Conservation (phyloP, 2,888 invertebrate genomes). For the Drosophila anomelani region DNA sequence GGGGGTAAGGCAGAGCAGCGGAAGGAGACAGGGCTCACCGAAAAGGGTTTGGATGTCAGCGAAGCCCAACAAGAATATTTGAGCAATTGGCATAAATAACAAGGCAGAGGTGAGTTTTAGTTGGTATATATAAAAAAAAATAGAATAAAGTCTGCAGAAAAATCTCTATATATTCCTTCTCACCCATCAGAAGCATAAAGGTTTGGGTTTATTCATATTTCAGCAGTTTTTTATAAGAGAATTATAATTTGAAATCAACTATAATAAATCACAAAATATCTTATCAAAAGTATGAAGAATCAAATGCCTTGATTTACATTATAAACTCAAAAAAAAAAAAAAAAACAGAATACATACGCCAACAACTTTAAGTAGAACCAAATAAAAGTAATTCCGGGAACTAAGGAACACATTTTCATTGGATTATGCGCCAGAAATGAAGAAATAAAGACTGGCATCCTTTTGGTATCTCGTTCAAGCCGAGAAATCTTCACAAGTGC, state of each 20-base stretch:
- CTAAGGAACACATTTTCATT: neutral
- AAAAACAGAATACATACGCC: too few relatives aligned
- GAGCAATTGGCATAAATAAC: neutral
- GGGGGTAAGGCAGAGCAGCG: conserved; percentile 11
- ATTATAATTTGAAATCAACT: neutral
- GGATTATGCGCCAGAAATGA: conserved; percentile 2
- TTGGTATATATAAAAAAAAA: neutral
- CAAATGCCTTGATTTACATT: neutral
- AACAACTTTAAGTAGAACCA: neutral
- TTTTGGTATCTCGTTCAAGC: neutral
- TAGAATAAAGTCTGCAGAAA: neutral
- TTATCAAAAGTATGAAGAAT: neutral
- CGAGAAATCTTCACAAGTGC: conserved; percentile 11
- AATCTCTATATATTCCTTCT: too few relatives aligned
- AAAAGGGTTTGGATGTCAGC: conserved; percentile 34
- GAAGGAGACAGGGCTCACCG: neutral
- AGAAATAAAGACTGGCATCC: neutral
- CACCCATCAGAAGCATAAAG: too few relatives aligned
- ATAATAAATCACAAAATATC: neutral
- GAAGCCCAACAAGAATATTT: conserved; percentile 38
- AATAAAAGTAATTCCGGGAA: neutral
- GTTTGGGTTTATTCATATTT: too few relatives aligned
- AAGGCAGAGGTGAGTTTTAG: too few relatives aligned
- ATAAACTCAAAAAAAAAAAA: too few relatives aligned
- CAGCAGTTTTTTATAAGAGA: too few relatives aligned